A percentile compares a stretch with the other conserved stretches of the same genome.
These are phyloP conservation scores for Xenopus laevis DNA, from an alignment of 2,113 vertebrate species.

Conservation along the genomic window DNA sequence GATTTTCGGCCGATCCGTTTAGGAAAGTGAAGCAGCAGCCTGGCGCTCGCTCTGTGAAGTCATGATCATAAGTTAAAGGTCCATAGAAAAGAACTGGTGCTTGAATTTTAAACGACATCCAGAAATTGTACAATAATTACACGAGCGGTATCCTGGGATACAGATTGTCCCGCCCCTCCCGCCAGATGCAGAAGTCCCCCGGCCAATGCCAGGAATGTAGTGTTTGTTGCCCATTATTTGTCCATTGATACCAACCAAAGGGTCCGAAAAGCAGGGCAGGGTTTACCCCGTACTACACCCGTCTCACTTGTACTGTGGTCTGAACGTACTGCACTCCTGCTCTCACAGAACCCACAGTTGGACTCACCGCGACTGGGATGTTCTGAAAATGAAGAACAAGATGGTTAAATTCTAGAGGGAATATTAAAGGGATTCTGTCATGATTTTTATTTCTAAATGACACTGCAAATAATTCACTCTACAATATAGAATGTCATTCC, in stretches of 20 bases:
- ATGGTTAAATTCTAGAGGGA: no score
- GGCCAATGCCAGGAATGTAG: constrained; percentile 63
- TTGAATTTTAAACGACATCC: constrained; percentile 66
- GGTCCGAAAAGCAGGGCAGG: not conserved
- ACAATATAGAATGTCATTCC: no score
- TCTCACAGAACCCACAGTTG: constrained; percentile 65
- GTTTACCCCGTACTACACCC: constrained; percentile 53
- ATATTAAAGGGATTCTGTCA: no score
- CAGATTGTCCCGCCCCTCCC: constrained; percentile 46
- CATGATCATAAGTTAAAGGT: constrained; percentile 72
- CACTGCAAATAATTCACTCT: no score
- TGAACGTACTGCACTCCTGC: constrained; percentile 62
- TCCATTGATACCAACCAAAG: constrained; percentile 21
- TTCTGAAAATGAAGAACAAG: constrained; percentile 57
- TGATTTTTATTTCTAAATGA: no score
- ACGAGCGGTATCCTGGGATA: constrained; percentile 55
- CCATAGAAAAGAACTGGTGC: constrained; percentile 70
- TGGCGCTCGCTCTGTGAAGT: not conserved
- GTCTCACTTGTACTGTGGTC: constrained; percentile 64
- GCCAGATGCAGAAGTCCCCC: constrained; percentile 56
- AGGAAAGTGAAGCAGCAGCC: not conserved
- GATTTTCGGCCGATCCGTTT: not conserved
- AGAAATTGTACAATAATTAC: constrained; percentile 78
- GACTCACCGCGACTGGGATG: constrained; percentile 68
- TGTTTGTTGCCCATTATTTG: constrained; percentile 68